Percentiles rank a stretch among this genome's conserved stretches.
Evolutionary conservation across 1,140 invertebrate genomes (phyloP).

Genomic region (Drosophila ambigua): DNA sequence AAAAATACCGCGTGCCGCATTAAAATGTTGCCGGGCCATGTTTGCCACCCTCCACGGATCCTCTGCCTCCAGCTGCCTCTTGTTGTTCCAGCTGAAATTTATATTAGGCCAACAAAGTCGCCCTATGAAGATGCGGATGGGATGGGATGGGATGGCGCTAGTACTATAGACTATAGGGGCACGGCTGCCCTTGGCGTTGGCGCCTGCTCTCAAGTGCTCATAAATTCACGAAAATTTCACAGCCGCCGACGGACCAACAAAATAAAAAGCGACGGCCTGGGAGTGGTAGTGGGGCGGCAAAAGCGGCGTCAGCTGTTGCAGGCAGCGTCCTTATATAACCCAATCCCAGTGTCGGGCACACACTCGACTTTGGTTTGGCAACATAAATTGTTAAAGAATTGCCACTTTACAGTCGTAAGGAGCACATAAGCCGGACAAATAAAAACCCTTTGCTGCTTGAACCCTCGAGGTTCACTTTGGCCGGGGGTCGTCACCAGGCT

Average conservation of each 20-base stretch:
- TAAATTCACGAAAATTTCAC: constrained; percentile 81
- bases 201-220: constrained; percentile 80
- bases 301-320: constrained; percentile 70
- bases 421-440: constrained; percentile 77
- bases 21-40: constrained; percentile 61
- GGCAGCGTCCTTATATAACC: constrained; percentile 1
- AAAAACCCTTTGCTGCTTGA: constrained; percentile 53
- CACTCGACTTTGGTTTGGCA: constrained; percentile 72
- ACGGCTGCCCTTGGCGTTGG: constrained; percentile 58
- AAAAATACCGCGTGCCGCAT: constrained; percentile 60
- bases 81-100: constrained; percentile 76
- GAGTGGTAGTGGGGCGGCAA: not conserved
- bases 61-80: not conserved
- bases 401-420: constrained; percentile 79
- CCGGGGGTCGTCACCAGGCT: not conserved
- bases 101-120: constrained; percentile 80
- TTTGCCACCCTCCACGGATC: no score
- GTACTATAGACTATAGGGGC: not conserved
- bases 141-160: not conserved
- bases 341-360: constrained; percentile 15
- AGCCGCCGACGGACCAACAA: constrained; percentile 71
- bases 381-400: constrained; percentile 81
- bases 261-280: constrained; percentile 52
- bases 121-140: constrained; percentile 14
- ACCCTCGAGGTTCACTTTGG: constrained; percentile 25